phyloP scores from a whole-genome alignment of 2,888 invertebrate genomes.

The Salpingus planirostris region DNA sequence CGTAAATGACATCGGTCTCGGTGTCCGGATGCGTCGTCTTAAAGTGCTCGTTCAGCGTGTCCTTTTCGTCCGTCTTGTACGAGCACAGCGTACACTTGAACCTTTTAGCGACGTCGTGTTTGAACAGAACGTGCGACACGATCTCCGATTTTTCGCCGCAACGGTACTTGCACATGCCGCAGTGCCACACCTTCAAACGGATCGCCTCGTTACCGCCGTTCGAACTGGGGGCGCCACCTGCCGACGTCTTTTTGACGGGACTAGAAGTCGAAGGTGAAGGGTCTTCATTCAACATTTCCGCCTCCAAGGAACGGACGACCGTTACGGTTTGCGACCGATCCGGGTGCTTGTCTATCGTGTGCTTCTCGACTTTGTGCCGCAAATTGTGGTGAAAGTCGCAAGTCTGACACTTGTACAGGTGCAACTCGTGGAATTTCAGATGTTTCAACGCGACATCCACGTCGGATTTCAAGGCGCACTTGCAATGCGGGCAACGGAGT shows the following conservation, averaged over 20 bases:
- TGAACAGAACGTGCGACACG: slow-evolving; percentile 47
- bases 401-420: slow-evolving; percentile 61
- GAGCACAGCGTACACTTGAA: slow-evolving; percentile 63
- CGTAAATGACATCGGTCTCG: slow-evolving; percentile 41
- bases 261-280: slow-evolving; percentile 3
- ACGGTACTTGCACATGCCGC: slow-evolving; percentile 57
- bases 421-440: slow-evolving; percentile 64
- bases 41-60: slow-evolving; percentile 53
- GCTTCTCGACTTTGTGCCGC: slow-evolving; percentile 55
- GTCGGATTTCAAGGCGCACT: slow-evolving; percentile 43
- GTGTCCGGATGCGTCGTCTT: slow-evolving; percentile 48
- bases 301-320: slow-evolving; percentile 41
- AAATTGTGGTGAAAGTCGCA: slow-evolving; percentile 60
- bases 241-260: neutral
- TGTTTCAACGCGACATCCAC: slow-evolving; percentile 50
- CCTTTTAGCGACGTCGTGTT: slow-evolving; percentile 58
- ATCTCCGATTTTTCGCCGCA: slow-evolving; percentile 53
- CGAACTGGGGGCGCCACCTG: too few species aligned
- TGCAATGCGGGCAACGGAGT: slow-evolving; percentile 62
- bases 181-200: slow-evolving; percentile 63
- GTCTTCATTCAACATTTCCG: slow-evolving; percentile 23
- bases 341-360: slow-evolving; percentile 53
- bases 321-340: slow-evolving; percentile 43
- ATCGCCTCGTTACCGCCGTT: slow-evolving; percentile 40
- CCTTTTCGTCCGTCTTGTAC: slow-evolving; percentile 47